These are phyloP conservation scores for Sanderia malayensis DNA, from an alignment of 30 jellyfish, hydroid and myxozoan species.

Conservation along the genomic window DNA sequence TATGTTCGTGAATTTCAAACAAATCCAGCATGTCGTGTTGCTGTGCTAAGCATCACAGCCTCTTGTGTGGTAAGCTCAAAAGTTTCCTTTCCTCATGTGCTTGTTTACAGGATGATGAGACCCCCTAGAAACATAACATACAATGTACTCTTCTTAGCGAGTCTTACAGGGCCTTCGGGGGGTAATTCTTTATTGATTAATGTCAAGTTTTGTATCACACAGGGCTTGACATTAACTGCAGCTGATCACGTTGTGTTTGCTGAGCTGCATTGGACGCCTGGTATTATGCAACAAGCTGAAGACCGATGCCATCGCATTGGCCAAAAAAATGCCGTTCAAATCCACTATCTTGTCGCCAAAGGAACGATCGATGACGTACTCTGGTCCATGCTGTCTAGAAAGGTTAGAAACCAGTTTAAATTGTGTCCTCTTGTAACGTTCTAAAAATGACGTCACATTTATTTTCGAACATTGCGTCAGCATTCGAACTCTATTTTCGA, in stretches of 20 bases:
- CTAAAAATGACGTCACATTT: too few species aligned
- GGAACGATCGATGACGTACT: constrained; percentile 79
- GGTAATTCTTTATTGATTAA: too few species aligned
- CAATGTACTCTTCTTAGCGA: too few species aligned
- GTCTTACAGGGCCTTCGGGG: too few species aligned
- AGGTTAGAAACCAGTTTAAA: too few species aligned
- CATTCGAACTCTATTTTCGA: too few species aligned
- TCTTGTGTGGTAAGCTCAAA: constrained; percentile 64
- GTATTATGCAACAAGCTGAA: constrained; percentile 86
- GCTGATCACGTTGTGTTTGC: constrained; percentile 97
- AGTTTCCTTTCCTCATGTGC: too few species aligned
- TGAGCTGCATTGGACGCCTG: constrained; percentile 94
- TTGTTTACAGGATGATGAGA: too few species aligned
- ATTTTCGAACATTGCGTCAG: too few species aligned
- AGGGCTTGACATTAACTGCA: constrained; percentile 91
- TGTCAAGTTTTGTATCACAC: too few species aligned
- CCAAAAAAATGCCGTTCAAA: constrained; percentile 74
- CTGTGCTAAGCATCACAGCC: constrained; percentile 78
- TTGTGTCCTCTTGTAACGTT: too few species aligned
- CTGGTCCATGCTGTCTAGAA: constrained; percentile 78
- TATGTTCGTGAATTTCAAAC: constrained; percentile 60
- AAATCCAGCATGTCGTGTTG: constrained; percentile 74
- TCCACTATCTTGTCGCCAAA: constrained; percentile 77
- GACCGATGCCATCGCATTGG: constrained; percentile 96
- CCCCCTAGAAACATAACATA: too few species aligned